Conservation (phyloP, 2,113 vertebrate species). For the Archilochus colubris region DNA sequence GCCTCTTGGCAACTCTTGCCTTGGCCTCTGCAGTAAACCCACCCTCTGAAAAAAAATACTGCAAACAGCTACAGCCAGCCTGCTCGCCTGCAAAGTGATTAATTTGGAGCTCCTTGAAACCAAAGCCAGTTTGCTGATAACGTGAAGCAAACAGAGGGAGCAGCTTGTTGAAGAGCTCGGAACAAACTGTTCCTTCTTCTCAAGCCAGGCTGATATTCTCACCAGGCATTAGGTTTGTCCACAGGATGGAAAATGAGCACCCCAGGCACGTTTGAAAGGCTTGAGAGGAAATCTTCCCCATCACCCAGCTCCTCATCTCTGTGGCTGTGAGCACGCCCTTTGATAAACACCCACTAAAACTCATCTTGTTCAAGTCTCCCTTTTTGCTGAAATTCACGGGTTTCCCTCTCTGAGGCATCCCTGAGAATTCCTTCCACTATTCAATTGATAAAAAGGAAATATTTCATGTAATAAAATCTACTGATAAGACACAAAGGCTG, state of each 20-base stretch:
- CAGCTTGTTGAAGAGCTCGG: background rate
- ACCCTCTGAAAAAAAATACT: conserved; percentile 10
- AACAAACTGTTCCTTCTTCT: background rate
- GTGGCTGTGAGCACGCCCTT: background rate
- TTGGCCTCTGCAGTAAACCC: conserved; percentile 12
- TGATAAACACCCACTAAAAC: background rate
- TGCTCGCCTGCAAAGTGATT: background rate
- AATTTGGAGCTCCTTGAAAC: background rate
- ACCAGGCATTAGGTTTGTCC: background rate
- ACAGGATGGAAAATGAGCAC: background rate
- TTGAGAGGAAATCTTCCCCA: background rate
- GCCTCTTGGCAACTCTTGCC: conserved; percentile 14
- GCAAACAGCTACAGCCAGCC: background rate
- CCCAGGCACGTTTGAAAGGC: background rate
- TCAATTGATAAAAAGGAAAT: background rate
- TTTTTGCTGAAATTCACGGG: background rate
- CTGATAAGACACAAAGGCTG: background rate
- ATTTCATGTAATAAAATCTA: background rate
- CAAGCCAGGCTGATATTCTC: background rate
- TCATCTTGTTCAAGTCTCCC: background rate
- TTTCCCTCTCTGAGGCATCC: background rate
- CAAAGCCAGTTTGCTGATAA: background rate
- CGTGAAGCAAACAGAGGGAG: background rate
- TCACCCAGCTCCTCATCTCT: background rate
- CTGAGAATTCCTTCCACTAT: conserved; percentile 26